phyloP scores from a whole-genome alignment of 2,113 vertebrate species.

The Ceuthmochares aereus region DNA sequence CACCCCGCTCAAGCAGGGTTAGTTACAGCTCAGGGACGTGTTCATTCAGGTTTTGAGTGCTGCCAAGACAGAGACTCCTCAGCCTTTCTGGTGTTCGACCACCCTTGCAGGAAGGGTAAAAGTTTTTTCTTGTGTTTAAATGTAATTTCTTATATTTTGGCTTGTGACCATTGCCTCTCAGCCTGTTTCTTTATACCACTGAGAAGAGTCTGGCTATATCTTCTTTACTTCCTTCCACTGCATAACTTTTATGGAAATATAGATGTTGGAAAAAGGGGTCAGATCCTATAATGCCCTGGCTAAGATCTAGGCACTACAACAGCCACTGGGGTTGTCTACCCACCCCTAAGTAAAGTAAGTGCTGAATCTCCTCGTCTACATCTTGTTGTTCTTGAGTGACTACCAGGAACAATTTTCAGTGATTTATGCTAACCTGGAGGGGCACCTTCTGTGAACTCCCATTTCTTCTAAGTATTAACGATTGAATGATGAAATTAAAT shows the following conservation, averaged over 20 bases:
- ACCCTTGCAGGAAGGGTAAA: neutral
- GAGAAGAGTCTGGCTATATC: neutral
- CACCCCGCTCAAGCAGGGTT: neutral
- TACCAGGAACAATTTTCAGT: neutral
- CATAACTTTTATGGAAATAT: neutral
- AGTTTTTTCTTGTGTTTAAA: neutral
- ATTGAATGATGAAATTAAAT: neutral
- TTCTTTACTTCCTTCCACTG: neutral
- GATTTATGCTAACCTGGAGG: neutral
- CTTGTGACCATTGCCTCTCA: neutral
- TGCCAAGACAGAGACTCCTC: neutral
- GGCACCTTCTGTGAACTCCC: neutral
- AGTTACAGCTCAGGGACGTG: neutral
- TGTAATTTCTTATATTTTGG: fast-evolving
- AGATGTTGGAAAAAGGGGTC: neutral
- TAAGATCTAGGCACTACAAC: neutral
- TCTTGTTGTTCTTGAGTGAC: neutral
- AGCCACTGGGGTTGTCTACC: neutral
- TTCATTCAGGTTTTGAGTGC: neutral
- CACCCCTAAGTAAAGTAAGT: neutral
- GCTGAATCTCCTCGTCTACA: neutral
- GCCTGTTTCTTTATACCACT: neutral
- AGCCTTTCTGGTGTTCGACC: neutral
- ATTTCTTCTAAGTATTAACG: neutral
- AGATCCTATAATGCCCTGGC: neutral